Percentiles rank a stretch among this genome's conserved stretches.
Conservation (phyloP, 2,888 invertebrate species). For the Parnassius orleans region DNA sequence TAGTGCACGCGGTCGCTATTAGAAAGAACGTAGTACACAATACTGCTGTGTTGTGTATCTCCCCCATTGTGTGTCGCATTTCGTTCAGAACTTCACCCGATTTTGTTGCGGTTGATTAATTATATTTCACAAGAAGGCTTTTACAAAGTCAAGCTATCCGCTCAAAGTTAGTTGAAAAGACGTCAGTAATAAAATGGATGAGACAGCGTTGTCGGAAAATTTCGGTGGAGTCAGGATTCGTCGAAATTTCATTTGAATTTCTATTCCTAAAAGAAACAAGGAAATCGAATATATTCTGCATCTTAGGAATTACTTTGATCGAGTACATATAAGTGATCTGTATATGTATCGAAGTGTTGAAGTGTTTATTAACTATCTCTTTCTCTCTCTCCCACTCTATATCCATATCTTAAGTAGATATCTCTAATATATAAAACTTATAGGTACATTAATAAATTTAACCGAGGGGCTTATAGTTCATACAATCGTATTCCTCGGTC, state of each 20-base stretch:
- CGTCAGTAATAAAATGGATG: conserved; percentile 23
- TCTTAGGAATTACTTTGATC: not conserved
- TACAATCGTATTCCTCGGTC: no score
- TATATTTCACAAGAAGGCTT: conserved; percentile 17
- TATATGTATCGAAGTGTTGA: no score
- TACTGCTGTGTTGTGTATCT: not conserved
- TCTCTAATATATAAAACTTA: no score
- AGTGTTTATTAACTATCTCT: no score
- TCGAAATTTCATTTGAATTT: conserved; percentile 3
- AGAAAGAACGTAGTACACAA: not conserved
- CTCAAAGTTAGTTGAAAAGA: conserved; percentile 14
- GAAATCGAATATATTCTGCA: not conserved
- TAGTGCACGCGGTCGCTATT: no score
- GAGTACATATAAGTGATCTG: no score
- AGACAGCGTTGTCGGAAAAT: conserved; percentile 1
- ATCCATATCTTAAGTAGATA: no score
- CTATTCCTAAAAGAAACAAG: not conserved
- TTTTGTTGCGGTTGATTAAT: conserved; percentile 21
- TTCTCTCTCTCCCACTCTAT: no score
- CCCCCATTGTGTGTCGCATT: conserved; percentile 8
- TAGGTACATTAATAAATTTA: no score
- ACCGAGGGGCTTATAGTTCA: no score
- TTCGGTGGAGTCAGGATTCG: conserved; percentile 7
- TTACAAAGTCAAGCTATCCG: conserved; percentile 19
- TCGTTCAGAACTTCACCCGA: conserved; percentile 14